These are phyloP conservation scores for Tortrix viridana DNA, from an alignment of 2,888 invertebrate species.

Conservation along the genomic window DNA sequence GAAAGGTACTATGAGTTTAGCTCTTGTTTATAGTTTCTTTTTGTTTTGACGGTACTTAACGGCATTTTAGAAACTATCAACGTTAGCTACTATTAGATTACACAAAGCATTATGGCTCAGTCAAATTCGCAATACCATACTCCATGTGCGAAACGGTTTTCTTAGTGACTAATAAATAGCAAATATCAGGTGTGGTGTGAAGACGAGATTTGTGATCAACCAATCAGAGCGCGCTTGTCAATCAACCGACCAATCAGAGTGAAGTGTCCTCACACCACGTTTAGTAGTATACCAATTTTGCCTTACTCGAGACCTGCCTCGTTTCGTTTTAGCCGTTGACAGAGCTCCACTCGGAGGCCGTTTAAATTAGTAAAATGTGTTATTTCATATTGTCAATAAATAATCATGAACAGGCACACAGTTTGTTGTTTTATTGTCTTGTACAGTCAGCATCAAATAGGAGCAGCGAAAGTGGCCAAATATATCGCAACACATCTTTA, in stretches of 20 bases:
- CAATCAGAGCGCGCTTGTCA: not conserved
- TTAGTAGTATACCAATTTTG: not conserved
- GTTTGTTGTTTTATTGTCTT: constrained; percentile 5
- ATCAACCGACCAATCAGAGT: not conserved
- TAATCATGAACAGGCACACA: constrained; percentile 15
- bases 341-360: not conserved
- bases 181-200: no score
- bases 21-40: no score
- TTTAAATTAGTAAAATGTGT: constrained; percentile 16
- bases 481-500: no score
- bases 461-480: no score
- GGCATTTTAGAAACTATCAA: no score
- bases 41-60: no score
- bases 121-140: no score
- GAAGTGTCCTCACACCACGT: not conserved
- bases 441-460: not conserved
- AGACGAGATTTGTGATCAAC: not conserved
- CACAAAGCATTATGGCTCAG: no score
- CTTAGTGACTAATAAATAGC: no score
- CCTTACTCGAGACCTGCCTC: not conserved
- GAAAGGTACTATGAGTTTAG: no score
- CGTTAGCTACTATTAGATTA: no score
- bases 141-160: no score
- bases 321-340: constrained; percentile 5
- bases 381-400: constrained; percentile 28